Conservation (phyloP, 2,797 vertebrate genomes). For the Propithecus perrieri region DNA sequence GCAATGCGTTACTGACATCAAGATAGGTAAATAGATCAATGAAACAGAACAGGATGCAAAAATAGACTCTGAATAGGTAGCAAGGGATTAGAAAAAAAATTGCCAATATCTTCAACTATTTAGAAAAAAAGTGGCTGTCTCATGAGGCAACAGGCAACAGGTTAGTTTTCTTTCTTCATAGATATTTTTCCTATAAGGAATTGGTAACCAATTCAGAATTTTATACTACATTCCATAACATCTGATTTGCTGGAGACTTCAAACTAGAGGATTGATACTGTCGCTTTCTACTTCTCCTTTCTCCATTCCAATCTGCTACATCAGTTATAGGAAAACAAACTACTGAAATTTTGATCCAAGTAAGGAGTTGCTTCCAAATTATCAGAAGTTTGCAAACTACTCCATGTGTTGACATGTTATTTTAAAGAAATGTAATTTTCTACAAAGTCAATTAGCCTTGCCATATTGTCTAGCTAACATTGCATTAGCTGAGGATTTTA, state of each 20-base stretch:
- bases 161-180: neutral
- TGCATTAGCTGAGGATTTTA: conserved; percentile 9
- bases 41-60: neutral
- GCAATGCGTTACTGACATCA: neutral
- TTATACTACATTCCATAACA: neutral
- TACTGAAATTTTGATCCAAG: neutral
- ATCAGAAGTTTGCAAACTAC: conserved; percentile 36
- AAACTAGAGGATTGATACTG: neutral
- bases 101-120: neutral
- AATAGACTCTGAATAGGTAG: neutral
- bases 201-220: neutral
- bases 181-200: neutral
- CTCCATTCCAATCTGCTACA: neutral
- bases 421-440: conserved; percentile 52
- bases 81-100: neutral
- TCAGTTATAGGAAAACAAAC: conserved; percentile 19
- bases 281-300: neutral
- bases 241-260: neutral
- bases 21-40: neutral
- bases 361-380: conserved; percentile 29
- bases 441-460: neutral
- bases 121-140: neutral
- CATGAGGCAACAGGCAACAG: neutral
- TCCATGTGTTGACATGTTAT: neutral
- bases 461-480: conserved; percentile 12